Conservation (phyloP, 2,888 invertebrate genomes). For the Tinea semifulvella region DNA sequence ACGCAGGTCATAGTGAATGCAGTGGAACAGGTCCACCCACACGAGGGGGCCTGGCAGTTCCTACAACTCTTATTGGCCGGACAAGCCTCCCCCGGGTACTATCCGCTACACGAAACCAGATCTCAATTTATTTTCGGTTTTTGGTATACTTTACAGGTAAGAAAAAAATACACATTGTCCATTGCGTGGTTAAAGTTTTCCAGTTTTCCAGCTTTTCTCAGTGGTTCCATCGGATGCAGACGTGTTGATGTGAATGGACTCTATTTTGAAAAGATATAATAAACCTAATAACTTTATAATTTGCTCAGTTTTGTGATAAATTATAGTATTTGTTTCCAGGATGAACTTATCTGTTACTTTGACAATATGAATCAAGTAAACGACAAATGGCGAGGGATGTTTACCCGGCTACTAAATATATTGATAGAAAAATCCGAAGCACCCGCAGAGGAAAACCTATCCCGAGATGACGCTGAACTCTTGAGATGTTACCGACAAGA, state of each 20-base stretch:
- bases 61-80: slow-evolving; percentile 80
- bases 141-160: slow-evolving; percentile 91
- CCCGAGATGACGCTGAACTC: slow-evolving; percentile 83
- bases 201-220: too few species aligned
- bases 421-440: slow-evolving; percentile 83
- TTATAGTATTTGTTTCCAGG: slow-evolving; percentile 43
- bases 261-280: too few species aligned
- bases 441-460: slow-evolving; percentile 70
- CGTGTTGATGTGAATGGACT: too few species aligned
- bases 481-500: slow-evolving; percentile 90
- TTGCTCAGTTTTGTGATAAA: neutral
- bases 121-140: slow-evolving; percentile 89
- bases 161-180: too few species aligned
- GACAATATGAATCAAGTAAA: slow-evolving; percentile 38
- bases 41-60: slow-evolving; percentile 48
- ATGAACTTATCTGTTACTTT: slow-evolving; percentile 66
- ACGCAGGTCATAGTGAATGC: slow-evolving; percentile 53
- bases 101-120: slow-evolving; percentile 87
- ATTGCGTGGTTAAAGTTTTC: too few species aligned
- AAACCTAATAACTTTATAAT: too few species aligned
- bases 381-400: slow-evolving; percentile 76
- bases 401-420: slow-evolving; percentile 78
- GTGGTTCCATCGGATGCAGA: too few species aligned
- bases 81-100: slow-evolving; percentile 80
- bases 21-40: slow-evolving; percentile 26